Base-by-base conservation (phyloP, 2,888 invertebrate genomes). In the Xylota sylvarum region DNA sequence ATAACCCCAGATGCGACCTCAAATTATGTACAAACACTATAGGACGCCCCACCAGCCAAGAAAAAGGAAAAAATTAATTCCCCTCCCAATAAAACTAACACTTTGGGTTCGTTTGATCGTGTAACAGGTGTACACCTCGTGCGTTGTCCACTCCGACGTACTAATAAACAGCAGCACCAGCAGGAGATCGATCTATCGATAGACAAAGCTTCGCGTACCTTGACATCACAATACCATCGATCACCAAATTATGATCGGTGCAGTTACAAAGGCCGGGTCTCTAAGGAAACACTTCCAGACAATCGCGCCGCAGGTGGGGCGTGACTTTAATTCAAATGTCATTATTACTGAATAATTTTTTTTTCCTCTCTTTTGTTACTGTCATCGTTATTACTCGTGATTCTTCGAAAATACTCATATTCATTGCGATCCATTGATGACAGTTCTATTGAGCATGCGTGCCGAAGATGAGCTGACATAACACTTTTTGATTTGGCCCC, bases 61-160 rank as follows among this genome's bases (percentile, higher is more conserved):
- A 35, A 70, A 55, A 40, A 27, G 56, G 35, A n/a, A 50, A 30
- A 80, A 79, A 80, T 86, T 72, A 67, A 77, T 72, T 81, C 69
- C 50, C 50, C 37, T 30, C 58, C 65, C 62, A 86, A 86, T 86
- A 86, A 86, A 86, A 86, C 67, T 82, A 82, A 86, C 86, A 86
- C 86, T 86, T 70, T 69, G 67, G 48, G 40, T 40, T 60, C 50
- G 58, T 70, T 56, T 58, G 77, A 72, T 64, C 70, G 58, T 79
- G 72, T 12, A 82, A 69, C 86, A 82, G 82, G 82, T 86, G 86
- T 73, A 73, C 27, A 74, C 32, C 40, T 58, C 35, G 50, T n/a
- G n/a, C n/a, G n/a, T n/a, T n/a, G n/a, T 32, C 17, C 19, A 64
- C 14, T 19, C 46, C 19, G 14, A 17, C 70, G 37, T 32, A n/a